A percentile compares a stretch with the other conserved stretches of the same genome.
Evolutionary conservation across 2,797 vertebrate species (phyloP).

Genomic region (Betta splendens): DNA sequence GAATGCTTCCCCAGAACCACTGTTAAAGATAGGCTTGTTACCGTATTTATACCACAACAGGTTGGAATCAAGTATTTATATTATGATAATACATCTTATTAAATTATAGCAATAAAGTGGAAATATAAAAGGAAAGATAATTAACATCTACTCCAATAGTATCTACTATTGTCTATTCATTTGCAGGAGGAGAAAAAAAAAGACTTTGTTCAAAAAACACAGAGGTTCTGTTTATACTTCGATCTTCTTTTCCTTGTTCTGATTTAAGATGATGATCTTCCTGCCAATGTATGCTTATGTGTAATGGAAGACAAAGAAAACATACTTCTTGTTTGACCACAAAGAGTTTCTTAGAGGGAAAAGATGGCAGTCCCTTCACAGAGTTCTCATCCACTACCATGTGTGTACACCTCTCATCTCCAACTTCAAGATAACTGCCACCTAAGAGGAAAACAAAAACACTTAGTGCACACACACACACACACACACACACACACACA

Average conservation of each 20-base stretch:
- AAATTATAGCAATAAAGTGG: too few species aligned
- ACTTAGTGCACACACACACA: too few species aligned
- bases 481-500: too few species aligned
- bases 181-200: too few species aligned
- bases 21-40: conserved; percentile 53
- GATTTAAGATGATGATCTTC: too few species aligned
- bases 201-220: too few species aligned
- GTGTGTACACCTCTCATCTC: conserved; percentile 92
- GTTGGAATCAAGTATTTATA: background rate
- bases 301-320: too few species aligned
- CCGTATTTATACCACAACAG: background rate
- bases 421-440: conserved; percentile 85
- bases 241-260: too few species aligned
- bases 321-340: conserved; percentile 98
- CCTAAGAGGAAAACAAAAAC: conserved; percentile 79
- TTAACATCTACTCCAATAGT: too few species aligned
- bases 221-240: too few species aligned
- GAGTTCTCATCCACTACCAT: conserved; percentile 95
- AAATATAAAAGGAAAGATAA: conserved; percentile 7
- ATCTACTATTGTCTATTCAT: too few species aligned
- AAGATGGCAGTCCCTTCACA: conserved; percentile 92
- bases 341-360: conserved; percentile 86
- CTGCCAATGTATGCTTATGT: too few species aligned
- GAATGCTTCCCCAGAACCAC: conserved; percentile 99
- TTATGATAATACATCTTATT: conserved; percentile 4